Base-by-base conservation (phyloP, 1,140 invertebrate species). In the Drosophila mojavensis region DNA sequence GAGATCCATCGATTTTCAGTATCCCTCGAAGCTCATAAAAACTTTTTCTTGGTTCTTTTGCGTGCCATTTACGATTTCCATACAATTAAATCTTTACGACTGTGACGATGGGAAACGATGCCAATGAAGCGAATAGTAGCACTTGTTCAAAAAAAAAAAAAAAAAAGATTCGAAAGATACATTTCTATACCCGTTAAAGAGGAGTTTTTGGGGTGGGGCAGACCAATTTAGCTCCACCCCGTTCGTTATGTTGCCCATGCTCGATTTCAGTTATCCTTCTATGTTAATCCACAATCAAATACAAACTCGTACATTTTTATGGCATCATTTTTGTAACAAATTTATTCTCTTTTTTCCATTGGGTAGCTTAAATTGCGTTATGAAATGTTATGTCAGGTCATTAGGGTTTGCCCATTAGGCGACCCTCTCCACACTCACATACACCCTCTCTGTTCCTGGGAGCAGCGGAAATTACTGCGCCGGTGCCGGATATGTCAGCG, bases 21-120 rank as follows among this genome's bases (percentile, higher is more conserved):
- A 61, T 45, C 9, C 43, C 51, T 30, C 13, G 15, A 59, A 61
- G 41, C 47, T 36, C 62, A 53, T 76, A 76, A 76, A 82, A 88
- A 75, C 53, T 75, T 88, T 75, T 88, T 72, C 71, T 61, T 70
- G 50, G 17, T 75, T 82, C 55, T 58, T 78, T 88, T 82, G 69
- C 80, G 80, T 89, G 72, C 78, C 84, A 78, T 88, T 88, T 84
- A 88, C 84, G 84, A 89, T 88, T 88, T 88, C 80, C 84, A 88
- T 88, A 84, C 84, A 88, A 88, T 88, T 88, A 88, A 88, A 89
- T 88, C 84, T 88, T 89, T 81, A 88, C 64, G 84, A 84, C 78
- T 70, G 67, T 66, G 41, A 78, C 67, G 69, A 61, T 63, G 66
- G 55, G 56, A 61, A 67, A 54, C 51, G 67, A 75, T 70, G 66